Evolutionary conservation across 2,888 invertebrate genomes (phyloP).

Genomic region (Tipula lateralis): DNA sequence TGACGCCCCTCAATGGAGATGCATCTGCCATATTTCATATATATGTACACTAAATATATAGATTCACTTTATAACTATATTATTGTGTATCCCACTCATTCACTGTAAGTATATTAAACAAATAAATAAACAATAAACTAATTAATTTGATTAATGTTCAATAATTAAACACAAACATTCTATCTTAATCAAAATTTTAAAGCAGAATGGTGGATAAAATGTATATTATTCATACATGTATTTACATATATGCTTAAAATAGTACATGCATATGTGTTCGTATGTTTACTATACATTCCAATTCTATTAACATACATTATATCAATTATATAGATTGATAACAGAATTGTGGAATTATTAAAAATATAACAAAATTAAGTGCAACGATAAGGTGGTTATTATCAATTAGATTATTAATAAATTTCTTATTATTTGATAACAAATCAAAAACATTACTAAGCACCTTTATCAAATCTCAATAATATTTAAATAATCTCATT

Average conservation of each 20-base stretch:
- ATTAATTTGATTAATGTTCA: background rate
- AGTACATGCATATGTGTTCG: background rate
- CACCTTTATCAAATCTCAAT: too few relatives aligned
- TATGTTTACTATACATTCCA: background rate
- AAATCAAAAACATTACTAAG: too few relatives aligned
- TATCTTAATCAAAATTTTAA: background rate
- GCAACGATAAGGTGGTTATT: too few relatives aligned
- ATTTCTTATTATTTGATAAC: too few relatives aligned
- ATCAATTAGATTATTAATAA: too few relatives aligned
- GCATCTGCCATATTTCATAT: background rate
- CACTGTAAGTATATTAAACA: background rate
- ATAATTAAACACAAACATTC: too few relatives aligned
- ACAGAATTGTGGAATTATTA: background rate
- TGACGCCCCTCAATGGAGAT: background rate
- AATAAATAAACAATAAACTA: background rate
- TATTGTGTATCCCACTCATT: background rate
- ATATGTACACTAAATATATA: too few relatives aligned
- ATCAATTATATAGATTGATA: background rate
- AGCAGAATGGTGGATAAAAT: background rate
- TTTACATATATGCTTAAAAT: background rate
- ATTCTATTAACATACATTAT: too few relatives aligned
- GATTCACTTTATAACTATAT: too few relatives aligned
- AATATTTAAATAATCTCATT: too few relatives aligned
- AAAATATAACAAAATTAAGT: background rate
- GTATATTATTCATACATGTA: background rate